Evolutionary conservation across 2,888 invertebrate genomes (phyloP).

Genomic region (Rhagonycha lutea): DNA sequence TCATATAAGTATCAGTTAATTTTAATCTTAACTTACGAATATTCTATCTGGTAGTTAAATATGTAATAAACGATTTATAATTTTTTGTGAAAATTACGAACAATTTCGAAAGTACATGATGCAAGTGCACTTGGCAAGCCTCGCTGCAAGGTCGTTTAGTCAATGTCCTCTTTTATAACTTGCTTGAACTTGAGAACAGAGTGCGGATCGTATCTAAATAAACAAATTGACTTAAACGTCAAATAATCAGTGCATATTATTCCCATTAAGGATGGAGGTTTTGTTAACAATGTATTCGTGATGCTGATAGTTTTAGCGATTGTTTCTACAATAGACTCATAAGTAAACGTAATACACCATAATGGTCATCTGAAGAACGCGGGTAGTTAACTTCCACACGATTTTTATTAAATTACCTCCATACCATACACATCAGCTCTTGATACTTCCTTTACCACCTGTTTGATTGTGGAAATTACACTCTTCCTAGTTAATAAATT

Average conservation of each 20-base stretch:
- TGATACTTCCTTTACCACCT: background rate
- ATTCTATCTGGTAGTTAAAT: background rate
- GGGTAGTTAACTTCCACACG: background rate
- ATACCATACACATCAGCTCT: background rate
- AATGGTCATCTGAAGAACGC: background rate
- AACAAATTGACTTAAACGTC: slow-evolving; percentile 21
- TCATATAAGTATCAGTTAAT: no score
- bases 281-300: slow-evolving; percentile 24
- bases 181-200: slow-evolving; percentile 48
- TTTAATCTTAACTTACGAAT: no score
- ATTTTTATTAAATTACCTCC: background rate
- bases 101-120: slow-evolving; percentile 13
- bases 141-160: slow-evolving; percentile 47
- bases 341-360: slow-evolving; percentile 9
- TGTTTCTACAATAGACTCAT: slow-evolving; percentile 6
- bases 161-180: slow-evolving; percentile 49
- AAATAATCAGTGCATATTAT: slow-evolving; percentile 25
- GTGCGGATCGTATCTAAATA: slow-evolving; percentile 41
- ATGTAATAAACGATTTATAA: background rate
- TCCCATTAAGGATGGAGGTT: slow-evolving; percentile 17
- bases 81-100: background rate
- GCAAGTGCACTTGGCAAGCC: background rate
- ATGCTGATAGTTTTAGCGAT: slow-evolving; percentile 19
- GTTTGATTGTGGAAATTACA: background rate
- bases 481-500: background rate